phyloP scores from a whole-genome alignment of 2,797 vertebrate genomes.

The Acanthurus tractus region DNA sequence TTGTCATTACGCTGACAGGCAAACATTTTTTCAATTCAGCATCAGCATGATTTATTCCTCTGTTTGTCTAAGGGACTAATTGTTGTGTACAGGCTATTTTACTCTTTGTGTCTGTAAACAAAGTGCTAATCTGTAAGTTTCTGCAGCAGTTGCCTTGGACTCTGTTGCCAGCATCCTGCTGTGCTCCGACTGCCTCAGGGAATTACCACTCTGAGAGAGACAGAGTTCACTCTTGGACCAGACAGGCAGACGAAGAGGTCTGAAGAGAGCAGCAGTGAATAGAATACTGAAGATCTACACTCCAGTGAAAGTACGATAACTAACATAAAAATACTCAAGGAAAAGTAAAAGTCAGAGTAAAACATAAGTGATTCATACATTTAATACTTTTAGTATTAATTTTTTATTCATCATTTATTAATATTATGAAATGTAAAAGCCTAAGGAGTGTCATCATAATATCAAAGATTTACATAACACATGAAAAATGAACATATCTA shows the following conservation, averaged over 20 bases:
- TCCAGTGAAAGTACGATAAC: too few relatives aligned
- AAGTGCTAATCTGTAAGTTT: constrained; percentile 71
- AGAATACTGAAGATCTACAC: too few relatives aligned
- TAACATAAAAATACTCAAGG: too few relatives aligned
- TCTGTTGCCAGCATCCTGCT: constrained; percentile 74
- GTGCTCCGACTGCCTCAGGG: constrained; percentile 67
- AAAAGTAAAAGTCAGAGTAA: too few relatives aligned
- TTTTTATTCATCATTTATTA: too few relatives aligned
- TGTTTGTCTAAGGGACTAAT: constrained; percentile 5
- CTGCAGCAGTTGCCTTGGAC: constrained; percentile 81
- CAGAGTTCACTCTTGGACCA: constrained; percentile 23
- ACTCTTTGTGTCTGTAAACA: constrained; percentile 47
- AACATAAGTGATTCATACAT: too few relatives aligned
- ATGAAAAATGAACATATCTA: too few relatives aligned
- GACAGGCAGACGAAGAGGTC: constrained; percentile 35
- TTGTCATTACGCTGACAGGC: not conserved
- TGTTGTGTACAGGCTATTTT: not conserved
- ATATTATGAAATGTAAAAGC: too few relatives aligned
- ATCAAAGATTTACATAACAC: too few relatives aligned
- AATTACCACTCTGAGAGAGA: constrained; percentile 52
- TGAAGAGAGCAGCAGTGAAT: not conserved
- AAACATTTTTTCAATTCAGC: not conserved
- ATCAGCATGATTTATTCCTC: not conserved
- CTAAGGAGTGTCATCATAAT: too few relatives aligned
- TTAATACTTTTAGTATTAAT: too few relatives aligned